Evolutionary conservation across 2,888 invertebrate species (phyloP).

Genomic region (Sminthurinus aureus): DNA sequence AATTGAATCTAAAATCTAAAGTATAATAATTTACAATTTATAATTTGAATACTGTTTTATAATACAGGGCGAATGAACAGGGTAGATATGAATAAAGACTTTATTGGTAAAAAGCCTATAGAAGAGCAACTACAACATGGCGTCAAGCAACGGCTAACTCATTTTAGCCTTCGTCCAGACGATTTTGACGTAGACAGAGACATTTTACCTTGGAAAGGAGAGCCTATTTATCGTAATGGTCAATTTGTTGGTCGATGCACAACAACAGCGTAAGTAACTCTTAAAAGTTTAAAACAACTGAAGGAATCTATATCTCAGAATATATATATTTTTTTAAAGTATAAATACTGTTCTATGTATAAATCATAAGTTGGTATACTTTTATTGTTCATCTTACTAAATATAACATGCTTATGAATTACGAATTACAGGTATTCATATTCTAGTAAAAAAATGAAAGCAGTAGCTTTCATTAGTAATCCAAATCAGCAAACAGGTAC

Average conservation of each 20-base stretch:
- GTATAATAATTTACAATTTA: slow-evolving; percentile 3
- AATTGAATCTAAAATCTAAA: background rate
- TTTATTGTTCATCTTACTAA: too few species aligned
- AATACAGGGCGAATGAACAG: slow-evolving; percentile 2
- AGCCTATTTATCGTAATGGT: slow-evolving; percentile 26
- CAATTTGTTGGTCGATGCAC: background rate
- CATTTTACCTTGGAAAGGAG: slow-evolving; percentile 8
- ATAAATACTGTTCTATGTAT: too few species aligned
- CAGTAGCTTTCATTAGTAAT: slow-evolving; percentile 7
- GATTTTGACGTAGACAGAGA: slow-evolving; percentile 13
- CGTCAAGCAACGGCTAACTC: background rate
- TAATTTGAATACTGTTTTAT: background rate
- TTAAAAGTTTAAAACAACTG: too few species aligned
- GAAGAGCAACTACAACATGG: slow-evolving; percentile 21
- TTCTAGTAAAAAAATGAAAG: background rate
- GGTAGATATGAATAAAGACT: slow-evolving; percentile 23
- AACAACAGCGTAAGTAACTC: background rate
- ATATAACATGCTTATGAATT: too few species aligned
- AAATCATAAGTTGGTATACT: too few species aligned
- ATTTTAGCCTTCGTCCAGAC: background rate
- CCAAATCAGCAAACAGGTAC: background rate
- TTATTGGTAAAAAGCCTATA: slow-evolving; percentile 21
- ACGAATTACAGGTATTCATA: too few species aligned
- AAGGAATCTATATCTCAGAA: too few species aligned
- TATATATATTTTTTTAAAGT: too few species aligned